Base-by-base conservation (phyloP, 2,797 vertebrate genomes). In the Sebastes kiyomatsui region DNA sequence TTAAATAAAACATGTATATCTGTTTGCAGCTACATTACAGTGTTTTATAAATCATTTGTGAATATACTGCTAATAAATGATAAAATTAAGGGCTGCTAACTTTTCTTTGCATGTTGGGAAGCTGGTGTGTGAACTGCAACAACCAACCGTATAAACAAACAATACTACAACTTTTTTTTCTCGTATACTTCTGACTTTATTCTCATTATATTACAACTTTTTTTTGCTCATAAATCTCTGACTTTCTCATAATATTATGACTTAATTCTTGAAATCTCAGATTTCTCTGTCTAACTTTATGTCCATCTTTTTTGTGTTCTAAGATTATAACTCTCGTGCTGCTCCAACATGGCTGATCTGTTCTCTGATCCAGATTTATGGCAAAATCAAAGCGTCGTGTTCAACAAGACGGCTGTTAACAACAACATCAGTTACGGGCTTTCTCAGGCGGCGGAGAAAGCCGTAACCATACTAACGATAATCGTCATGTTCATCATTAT, bases 401-500 rank as follows among this genome's bases (percentile, higher is more conserved):
- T 74, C 76, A 91, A 91, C 76, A 4, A 1, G 30, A 88, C 91
- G 0, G 33, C 54, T 11, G 5, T 14, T 0, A 94, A 94, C 77
- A 20, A 4, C 49, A 84, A 82, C 75, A 72, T 79, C 11, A 1
- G 32, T 42, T 0, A 35, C 33, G 4, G 4, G 0, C 23, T 92
- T 68, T 62, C 87, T 2, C 90, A 91, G 1, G 60, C 35, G 8
- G 58, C 67, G 0, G 90, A 97, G 83, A 83, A 75, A 83, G 67
- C 68, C 1, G 76, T 96, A 56, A 95, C 87, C 7, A 1, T 79
- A 0, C 10, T 90, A 13, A 7, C 91, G 62, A 30, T 95, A 0
- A 0, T 91, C 1, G n/a, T 87, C 61, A 30, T 97, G 8, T 89
- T 96, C 0, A 0, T 94, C 49, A 46, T 91, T 30, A 96, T 96